Evolutionary conservation across 2,113 vertebrate species (phyloP).

Genomic region (Myodes glareolus): DNA sequence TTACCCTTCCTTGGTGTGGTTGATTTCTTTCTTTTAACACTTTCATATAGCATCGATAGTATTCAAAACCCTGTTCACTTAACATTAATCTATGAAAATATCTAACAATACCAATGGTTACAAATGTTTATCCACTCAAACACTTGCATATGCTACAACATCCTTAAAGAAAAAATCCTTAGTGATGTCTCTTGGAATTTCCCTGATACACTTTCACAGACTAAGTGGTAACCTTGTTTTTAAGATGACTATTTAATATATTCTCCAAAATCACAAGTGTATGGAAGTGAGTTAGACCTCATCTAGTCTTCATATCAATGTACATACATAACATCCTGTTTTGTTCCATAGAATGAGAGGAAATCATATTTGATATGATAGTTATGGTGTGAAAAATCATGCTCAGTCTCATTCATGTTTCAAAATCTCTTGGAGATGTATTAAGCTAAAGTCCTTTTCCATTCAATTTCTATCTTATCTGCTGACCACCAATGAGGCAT

Average conservation of each 20-base stretch:
- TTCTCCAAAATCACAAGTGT: background rate
- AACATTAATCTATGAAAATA: slow-evolving; percentile 19
- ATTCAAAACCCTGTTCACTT: background rate
- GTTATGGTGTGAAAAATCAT: background rate
- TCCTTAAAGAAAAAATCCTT: background rate
- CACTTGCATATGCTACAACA: background rate
- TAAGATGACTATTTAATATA: background rate
- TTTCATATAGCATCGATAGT: background rate
- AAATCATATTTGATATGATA: background rate
- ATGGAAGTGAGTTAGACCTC: background rate
- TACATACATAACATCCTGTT: background rate
- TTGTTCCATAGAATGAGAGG: background rate
- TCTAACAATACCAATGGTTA: slow-evolving; percentile 2
- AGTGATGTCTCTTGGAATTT: background rate
- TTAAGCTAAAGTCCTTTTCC: background rate
- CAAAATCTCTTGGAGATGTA: background rate
- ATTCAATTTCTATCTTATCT: background rate
- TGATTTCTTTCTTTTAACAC: background rate
- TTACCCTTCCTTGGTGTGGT: background rate
- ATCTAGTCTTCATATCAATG: background rate
- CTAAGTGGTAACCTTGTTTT: background rate
- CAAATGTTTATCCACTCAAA: slow-evolving; percentile 5
- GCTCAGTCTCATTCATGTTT: slow-evolving; percentile 13
- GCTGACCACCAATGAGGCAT: background rate
- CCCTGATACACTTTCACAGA: background rate